Percentiles rank a stretch among this genome's conserved stretches.
These are phyloP conservation scores for Aptenodytes patagonicus DNA, from an alignment of 2,113 vertebrate species.

Conservation along the genomic window DNA sequence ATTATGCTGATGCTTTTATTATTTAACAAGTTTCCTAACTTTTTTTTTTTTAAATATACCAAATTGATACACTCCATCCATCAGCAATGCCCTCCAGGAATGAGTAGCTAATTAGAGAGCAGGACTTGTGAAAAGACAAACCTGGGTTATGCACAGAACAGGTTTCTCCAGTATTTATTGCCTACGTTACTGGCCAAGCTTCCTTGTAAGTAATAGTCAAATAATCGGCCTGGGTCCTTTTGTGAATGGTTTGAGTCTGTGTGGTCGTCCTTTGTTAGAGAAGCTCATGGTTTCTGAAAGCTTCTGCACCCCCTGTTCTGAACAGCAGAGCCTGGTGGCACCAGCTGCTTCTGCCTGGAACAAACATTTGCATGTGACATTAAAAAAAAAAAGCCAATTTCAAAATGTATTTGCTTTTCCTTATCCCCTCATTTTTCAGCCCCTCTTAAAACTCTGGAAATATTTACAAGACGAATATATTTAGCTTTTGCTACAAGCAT, in stretches of 20 bases:
- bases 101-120: slow-evolving; percentile 59
- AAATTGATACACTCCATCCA: slow-evolving; percentile 36
- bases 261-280: slow-evolving; percentile 72
- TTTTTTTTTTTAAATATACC: background rate
- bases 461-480: background rate
- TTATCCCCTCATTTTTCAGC: background rate
- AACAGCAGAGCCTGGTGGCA: slow-evolving; percentile 58
- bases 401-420: slow-evolving; percentile 40
- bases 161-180: slow-evolving; percentile 67
- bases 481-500: slow-evolving; percentile 13
- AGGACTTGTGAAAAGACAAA: slow-evolving; percentile 58
- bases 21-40: background rate
- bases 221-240: slow-evolving; percentile 63
- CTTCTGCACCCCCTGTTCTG: slow-evolving; percentile 51
- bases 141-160: slow-evolving; percentile 42
- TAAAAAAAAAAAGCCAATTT: slow-evolving; percentile 14
- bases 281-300: slow-evolving; percentile 59
- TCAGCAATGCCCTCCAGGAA: slow-evolving; percentile 51
- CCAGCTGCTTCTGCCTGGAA: slow-evolving; percentile 66
- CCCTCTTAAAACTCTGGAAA: background rate
- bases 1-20: background rate
- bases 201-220: slow-evolving; percentile 64
- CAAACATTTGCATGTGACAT: slow-evolving; percentile 48
- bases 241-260: slow-evolving; percentile 64
- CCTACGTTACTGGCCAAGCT: slow-evolving; percentile 43